These are phyloP conservation scores for Poecilia gillii DNA, from an alignment of 2,797 vertebrate species.

Conservation along the genomic window DNA sequence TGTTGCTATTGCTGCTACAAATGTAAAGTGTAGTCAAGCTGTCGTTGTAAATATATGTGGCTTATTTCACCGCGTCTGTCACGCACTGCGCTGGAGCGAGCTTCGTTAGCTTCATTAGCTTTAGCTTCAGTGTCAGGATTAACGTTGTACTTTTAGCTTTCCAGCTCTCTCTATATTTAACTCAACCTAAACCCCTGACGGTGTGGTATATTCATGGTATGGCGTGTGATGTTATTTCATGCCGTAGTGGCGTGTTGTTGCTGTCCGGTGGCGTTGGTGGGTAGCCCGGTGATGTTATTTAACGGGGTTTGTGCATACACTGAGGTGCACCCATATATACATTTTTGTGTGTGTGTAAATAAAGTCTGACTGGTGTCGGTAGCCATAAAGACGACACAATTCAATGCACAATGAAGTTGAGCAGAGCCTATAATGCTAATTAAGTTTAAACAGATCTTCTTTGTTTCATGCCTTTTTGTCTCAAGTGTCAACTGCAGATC, in stretches of 20 bases:
- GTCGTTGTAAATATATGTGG: constrained; percentile 17
- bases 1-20: neutral
- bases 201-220: neutral
- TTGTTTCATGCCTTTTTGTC: constrained; percentile 17
- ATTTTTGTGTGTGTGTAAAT: constrained; percentile 10
- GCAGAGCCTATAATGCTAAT: neutral
- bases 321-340: constrained; percentile 8
- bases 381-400: neutral
- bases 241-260: constrained; percentile 13
- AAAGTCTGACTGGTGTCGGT: neutral
- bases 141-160: constrained; percentile 45
- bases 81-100: constrained; percentile 60
- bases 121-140: constrained; percentile 72
- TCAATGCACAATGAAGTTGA: neutral
- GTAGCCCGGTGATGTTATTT: constrained; percentile 42
- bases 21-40: constrained; percentile 10
- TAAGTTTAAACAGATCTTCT: neutral
- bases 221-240: constrained; percentile 1
- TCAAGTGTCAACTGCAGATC: constrained; percentile 29
- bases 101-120: constrained; percentile 69
- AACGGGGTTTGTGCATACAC: constrained; percentile 13
- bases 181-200: constrained; percentile 4
- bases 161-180: constrained; percentile 18
- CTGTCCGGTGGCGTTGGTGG: constrained; percentile 16
- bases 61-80: constrained; percentile 67